Conservation (phyloP, 2,797 vertebrate species). For the Pelochelys cantorii region DNA sequence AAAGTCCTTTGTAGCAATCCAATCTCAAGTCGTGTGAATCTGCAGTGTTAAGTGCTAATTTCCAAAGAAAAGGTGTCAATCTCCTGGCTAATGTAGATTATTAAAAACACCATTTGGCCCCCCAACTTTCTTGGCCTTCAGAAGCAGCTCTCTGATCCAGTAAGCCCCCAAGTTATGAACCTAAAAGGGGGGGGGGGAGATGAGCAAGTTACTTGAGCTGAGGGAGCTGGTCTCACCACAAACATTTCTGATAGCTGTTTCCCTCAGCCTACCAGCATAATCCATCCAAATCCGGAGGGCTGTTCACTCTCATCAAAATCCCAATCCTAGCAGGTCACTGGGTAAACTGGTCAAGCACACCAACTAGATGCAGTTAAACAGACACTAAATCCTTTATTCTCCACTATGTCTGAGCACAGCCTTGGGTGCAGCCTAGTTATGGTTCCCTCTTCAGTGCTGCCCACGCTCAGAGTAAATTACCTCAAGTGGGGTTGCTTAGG, state of each 20-base stretch:
- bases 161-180: background rate
- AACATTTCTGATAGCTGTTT: background rate
- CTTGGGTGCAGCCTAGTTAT: background rate
- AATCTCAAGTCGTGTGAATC: background rate
- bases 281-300: background rate
- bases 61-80: background rate
- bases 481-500: no score
- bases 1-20: background rate
- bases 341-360: background rate
- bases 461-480: no score
- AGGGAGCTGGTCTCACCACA: background rate
- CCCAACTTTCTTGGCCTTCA: background rate
- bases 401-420: no score
- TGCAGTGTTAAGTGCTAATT: background rate
- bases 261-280: background rate
- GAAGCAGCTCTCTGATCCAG: background rate
- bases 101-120: background rate
- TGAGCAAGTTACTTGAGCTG: background rate
- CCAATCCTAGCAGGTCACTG: background rate
- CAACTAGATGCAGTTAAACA: background rate
- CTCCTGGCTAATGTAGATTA: background rate
- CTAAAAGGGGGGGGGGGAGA: background rate
- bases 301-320: background rate
- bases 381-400: no score
- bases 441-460: background rate